phyloP scores from a whole-genome alignment of 2,797 vertebrate genomes.

The Thalassophryne amazonica region DNA sequence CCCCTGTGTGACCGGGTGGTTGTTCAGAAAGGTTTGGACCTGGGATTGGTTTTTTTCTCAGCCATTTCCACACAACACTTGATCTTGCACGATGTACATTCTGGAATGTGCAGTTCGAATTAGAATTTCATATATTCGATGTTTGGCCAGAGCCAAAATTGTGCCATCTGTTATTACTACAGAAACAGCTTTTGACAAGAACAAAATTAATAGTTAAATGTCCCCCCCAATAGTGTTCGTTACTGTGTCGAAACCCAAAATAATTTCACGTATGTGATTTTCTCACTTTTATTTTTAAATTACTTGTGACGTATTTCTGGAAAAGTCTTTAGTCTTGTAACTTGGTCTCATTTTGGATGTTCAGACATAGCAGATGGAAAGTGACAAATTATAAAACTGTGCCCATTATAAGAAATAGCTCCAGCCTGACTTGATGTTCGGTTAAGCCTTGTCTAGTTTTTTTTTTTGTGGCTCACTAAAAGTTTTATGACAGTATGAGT shows the following conservation, averaged over 20 bases:
- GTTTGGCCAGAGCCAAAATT: no score
- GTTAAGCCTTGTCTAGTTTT: constrained; percentile 13
- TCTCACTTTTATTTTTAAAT: not conserved
- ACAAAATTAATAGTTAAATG: no score
- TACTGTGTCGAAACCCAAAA: constrained; percentile 3
- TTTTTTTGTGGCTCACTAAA: constrained; percentile 10
- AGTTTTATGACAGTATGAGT: constrained; percentile 10
- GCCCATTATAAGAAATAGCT: constrained; percentile 17
- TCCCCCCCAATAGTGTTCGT: no score
- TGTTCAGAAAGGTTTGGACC: no score
- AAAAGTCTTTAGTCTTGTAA: constrained; percentile 3
- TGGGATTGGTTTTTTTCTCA: no score
- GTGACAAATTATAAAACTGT: constrained; percentile 13
- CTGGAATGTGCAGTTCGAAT: no score
- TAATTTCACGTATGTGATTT: constrained; percentile 21
- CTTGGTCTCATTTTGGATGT: constrained; percentile 3
- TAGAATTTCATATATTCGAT: no score
- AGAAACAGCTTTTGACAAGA: no score
- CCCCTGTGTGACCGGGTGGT: no score
- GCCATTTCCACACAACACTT: no score
- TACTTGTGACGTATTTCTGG: constrained; percentile 10
- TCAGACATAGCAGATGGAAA: constrained; percentile 7
- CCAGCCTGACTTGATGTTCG: not conserved
- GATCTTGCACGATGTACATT: no score
- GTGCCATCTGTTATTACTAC: no score